phyloP scores from a whole-genome alignment of 1,140 invertebrate species.

The Protaetia brevitarsis region DNA sequence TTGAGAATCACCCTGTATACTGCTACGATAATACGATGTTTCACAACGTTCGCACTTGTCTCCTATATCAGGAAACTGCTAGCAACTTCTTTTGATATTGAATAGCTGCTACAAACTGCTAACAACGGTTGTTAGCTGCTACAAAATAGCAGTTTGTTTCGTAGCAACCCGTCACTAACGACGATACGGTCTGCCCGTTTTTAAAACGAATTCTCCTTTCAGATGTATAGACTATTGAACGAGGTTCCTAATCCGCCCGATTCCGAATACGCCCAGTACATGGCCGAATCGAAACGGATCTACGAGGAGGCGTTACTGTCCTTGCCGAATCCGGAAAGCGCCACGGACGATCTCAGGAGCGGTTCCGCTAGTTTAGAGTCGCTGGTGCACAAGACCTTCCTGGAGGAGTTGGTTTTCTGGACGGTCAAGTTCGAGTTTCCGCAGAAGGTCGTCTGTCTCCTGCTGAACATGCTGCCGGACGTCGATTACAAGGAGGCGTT shows the following conservation, averaged over 20 bases:
- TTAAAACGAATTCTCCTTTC: slow-evolving; percentile 30
- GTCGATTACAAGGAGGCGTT: slow-evolving; percentile 93
- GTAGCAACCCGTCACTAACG: no score
- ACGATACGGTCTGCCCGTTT: not conserved
- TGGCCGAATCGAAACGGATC: slow-evolving; percentile 67
- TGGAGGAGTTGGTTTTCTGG: slow-evolving; percentile 98
- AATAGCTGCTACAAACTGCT: no score
- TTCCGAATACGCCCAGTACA: slow-evolving; percentile 68
- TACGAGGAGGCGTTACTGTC: slow-evolving; percentile 77
- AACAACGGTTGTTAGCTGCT: no score
- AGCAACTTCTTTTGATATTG: no score
- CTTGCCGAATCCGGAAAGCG: slow-evolving; percentile 75
- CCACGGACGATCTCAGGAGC: slow-evolving; percentile 74
- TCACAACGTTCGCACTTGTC: no score
- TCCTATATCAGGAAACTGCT: no score
- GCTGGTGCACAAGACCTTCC: slow-evolving; percentile 79
- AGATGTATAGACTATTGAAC: slow-evolving; percentile 62
- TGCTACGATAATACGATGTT: no score
- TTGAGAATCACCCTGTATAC: no score
- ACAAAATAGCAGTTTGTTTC: no score
- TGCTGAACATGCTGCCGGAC: slow-evolving; percentile 95
- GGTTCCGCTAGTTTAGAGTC: slow-evolving; percentile 76
- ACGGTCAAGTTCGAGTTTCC: slow-evolving; percentile 97
- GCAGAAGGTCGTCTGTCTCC: slow-evolving; percentile 90
- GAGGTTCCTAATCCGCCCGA: slow-evolving; percentile 57